A percentile compares a stretch with the other conserved stretches of the same genome.
phyloP scores from a whole-genome alignment of 64 coral and sea anemone genomes.

The Pocillopora verrucosa region DNA sequence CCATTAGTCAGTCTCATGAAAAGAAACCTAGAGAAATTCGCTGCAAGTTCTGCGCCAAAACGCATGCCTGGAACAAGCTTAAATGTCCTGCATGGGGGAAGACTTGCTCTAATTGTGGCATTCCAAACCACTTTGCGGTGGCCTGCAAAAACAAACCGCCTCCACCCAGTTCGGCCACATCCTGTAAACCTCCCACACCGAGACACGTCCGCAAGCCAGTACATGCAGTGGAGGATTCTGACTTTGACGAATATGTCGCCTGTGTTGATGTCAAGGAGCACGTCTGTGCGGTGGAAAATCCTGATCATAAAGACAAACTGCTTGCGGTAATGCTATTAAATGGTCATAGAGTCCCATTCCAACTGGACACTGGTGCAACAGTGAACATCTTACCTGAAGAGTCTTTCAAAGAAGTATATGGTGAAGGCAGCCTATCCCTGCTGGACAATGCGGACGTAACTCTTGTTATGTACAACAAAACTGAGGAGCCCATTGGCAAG shows the following conservation, averaged over 20 bases:
- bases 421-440: too few species aligned
- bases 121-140: constrained; percentile 8
- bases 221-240: too few species aligned
- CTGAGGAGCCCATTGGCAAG: constrained; percentile 54
- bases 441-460: too few species aligned
- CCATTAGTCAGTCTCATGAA: too few species aligned
- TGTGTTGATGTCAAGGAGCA: neutral
- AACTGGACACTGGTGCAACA: too few species aligned
- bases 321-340: constrained; percentile 9
- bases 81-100: constrained; percentile 43
- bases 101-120: constrained; percentile 18
- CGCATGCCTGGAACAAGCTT: constrained; percentile 11
- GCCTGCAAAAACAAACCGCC: neutral
- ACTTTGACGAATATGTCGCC: too few species aligned
- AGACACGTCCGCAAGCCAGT: neutral
- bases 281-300: constrained; percentile 11
- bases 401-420: too few species aligned
- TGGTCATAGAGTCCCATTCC: too few species aligned
- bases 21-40: too few species aligned
- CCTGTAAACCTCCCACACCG: neutral
- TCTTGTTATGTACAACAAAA: too few species aligned
- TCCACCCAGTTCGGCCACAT: neutral
- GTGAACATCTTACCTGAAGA: too few species aligned
- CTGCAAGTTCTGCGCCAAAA: too few species aligned
- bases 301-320: neutral